Evolutionary conservation across 2,797 vertebrate species (phyloP).

Genomic region (Poeciliopsis infans): DNA sequence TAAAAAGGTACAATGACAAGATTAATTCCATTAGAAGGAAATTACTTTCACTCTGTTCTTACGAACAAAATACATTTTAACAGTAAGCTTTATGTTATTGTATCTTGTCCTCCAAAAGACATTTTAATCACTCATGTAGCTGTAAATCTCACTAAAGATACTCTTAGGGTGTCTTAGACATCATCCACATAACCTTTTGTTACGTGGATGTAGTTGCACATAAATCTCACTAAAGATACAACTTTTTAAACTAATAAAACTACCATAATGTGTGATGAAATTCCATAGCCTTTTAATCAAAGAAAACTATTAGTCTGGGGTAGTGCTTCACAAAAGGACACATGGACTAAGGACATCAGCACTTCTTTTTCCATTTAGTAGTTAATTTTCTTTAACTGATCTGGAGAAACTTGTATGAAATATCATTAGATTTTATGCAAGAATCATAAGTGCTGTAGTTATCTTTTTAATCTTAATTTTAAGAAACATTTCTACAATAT

Average conservation of each 20-base stretch:
- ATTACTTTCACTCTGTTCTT: slow-evolving; percentile 2
- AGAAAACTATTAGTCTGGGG: background rate
- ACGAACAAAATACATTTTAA: slow-evolving; percentile 15
- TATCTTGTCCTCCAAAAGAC: background rate
- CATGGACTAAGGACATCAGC: background rate
- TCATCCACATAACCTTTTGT: too few relatives aligned
- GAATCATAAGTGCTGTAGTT: too few relatives aligned
- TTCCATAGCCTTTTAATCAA: background rate
- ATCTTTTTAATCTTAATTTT: too few relatives aligned
- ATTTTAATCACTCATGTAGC: background rate
- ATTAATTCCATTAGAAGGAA: background rate
- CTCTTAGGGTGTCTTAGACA: too few relatives aligned
- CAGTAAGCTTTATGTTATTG: slow-evolving; percentile 8
- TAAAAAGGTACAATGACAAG: slow-evolving; percentile 4
- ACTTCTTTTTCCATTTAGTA: background rate
- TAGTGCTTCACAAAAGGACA: background rate
- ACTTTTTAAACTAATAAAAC: background rate
- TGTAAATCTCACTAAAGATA: background rate
- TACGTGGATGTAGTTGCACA: too few relatives aligned
- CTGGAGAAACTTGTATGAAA: background rate
- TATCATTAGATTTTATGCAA: background rate
- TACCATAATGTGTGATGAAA: background rate
- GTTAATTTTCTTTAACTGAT: background rate
- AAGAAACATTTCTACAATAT: too few relatives aligned
- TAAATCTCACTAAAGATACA: background rate